Evolutionary conservation across 2,888 invertebrate species (phyloP).

Genomic region (Gryllus longicercus): DNA sequence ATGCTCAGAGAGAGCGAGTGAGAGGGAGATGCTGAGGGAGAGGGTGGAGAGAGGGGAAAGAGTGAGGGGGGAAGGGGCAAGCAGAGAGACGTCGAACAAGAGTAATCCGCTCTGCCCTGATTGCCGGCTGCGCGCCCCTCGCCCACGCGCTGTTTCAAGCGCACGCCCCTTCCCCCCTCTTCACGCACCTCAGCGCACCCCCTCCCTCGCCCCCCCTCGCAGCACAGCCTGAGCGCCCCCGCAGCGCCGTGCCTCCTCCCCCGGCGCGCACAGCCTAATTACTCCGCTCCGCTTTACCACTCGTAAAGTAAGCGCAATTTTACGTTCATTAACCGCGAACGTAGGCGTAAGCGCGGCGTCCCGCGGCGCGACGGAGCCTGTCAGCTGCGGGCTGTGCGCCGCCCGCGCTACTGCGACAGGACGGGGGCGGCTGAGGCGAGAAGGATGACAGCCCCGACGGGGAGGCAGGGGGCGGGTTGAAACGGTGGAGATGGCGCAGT

Average conservation of each 20-base stretch:
- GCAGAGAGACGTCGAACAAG: no score
- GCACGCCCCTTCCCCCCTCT: neutral
- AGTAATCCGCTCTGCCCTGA: no score
- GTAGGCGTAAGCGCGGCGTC: neutral
- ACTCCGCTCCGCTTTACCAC: neutral
- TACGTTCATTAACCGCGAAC: neutral
- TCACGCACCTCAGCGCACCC: neutral
- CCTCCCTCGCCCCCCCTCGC: neutral
- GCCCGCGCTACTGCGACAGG: neutral
- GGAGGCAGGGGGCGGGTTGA: no score
- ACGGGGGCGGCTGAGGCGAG: neutral
- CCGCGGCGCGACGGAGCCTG: neutral
- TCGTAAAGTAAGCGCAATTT: constrained; percentile 17
- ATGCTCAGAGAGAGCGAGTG: no score
- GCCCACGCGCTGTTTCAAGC: no score
- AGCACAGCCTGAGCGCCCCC: neutral
- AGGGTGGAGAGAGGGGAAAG: no score
- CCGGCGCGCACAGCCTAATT: neutral
- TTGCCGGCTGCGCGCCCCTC: no score
- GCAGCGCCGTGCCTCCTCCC: neutral
- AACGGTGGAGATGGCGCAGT: no score
- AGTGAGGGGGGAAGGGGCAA: no score
- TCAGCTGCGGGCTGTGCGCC: neutral
- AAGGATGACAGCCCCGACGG: no score
- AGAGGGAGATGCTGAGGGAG: no score